Conservation (phyloP, 1,140 invertebrate species). For the Pogonognathellus flavescens region DNA sequence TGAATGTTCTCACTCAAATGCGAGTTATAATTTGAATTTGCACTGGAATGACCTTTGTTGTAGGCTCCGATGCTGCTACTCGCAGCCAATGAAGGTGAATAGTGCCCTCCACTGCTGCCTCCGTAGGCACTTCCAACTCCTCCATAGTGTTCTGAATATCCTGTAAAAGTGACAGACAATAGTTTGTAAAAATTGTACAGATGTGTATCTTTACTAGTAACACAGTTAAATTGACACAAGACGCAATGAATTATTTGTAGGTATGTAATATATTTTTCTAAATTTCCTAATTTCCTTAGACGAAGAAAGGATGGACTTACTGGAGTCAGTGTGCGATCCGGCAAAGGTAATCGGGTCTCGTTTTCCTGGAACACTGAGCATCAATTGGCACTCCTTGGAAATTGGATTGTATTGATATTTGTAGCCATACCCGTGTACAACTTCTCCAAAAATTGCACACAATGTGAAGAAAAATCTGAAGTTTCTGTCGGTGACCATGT, state of each 20-base stretch:
- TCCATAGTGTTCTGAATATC: constrained; percentile 3
- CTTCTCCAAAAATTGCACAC: neutral
- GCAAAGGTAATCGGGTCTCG: constrained; percentile 12
- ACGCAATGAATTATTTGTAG: too few species aligned
- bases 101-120: neutral
- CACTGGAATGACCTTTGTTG: neutral
- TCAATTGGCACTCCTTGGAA: constrained; percentile 27
- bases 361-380: constrained; percentile 18
- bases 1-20: neutral
- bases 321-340: neutral
- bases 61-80: neutral
- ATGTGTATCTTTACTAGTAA: too few species aligned
- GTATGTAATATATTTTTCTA: too few species aligned
- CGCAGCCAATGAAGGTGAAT: neutral
- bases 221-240: too few species aligned
- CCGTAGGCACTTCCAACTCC: neutral
- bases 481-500: neutral
- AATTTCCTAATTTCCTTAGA: too few species aligned
- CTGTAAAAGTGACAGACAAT: too few species aligned
- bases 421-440: constrained; percentile 24
- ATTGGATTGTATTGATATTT: constrained; percentile 38
- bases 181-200: too few species aligned
- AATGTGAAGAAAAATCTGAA: neutral
- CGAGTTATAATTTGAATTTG: neutral
- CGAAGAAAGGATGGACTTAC: neutral